These are phyloP conservation scores for Caenorhabditis panamensis DNA, from an alignment of 2,888 invertebrate species.

Conservation along the genomic window DNA sequence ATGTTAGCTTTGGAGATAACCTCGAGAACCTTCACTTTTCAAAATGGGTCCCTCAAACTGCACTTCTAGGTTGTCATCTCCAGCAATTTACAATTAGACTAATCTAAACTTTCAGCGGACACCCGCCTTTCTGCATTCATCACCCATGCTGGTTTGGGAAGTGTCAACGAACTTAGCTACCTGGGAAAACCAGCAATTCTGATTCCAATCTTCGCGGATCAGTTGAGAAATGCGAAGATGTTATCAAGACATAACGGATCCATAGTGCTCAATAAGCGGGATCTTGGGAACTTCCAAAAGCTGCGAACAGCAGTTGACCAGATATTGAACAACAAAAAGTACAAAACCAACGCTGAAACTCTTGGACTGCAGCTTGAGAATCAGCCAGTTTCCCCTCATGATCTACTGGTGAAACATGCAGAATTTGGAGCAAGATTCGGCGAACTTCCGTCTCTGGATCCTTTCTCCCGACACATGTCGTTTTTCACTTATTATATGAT, in stretches of 20 bases:
- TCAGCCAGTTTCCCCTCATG: slow-evolving; percentile 39
- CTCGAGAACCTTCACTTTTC: slow-evolving; percentile 41
- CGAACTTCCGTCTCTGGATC: slow-evolving; percentile 39
- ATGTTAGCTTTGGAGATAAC: slow-evolving; percentile 14
- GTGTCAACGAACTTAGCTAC: slow-evolving; percentile 47
- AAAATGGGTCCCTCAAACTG: slow-evolving; percentile 53
- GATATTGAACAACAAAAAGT: slow-evolving; percentile 34
- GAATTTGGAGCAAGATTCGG: slow-evolving; percentile 45
- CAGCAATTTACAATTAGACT: not conserved
- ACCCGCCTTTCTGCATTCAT: slow-evolving; percentile 40
- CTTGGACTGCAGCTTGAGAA: slow-evolving; percentile 23
- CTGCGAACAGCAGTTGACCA: slow-evolving; percentile 8
- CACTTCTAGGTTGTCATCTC: slow-evolving; percentile 28
- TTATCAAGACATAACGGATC: slow-evolving; percentile 58
- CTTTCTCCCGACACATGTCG: slow-evolving; percentile 40
- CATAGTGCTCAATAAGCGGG: slow-evolving; percentile 36
- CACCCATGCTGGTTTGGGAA: slow-evolving; percentile 57
- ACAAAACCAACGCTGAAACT: slow-evolving; percentile 17
- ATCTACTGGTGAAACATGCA: slow-evolving; percentile 39
- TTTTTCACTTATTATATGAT: slow-evolving; percentile 44
- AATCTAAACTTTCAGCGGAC: slow-evolving; percentile 45
- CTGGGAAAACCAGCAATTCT: slow-evolving; percentile 48
- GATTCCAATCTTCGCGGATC: slow-evolving; percentile 53
- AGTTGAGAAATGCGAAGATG: slow-evolving; percentile 41
- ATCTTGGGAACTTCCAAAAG: slow-evolving; percentile 20